Evolutionary conservation across 2,888 invertebrate genomes (phyloP).

Genomic region (Brenthis hecate): DNA sequence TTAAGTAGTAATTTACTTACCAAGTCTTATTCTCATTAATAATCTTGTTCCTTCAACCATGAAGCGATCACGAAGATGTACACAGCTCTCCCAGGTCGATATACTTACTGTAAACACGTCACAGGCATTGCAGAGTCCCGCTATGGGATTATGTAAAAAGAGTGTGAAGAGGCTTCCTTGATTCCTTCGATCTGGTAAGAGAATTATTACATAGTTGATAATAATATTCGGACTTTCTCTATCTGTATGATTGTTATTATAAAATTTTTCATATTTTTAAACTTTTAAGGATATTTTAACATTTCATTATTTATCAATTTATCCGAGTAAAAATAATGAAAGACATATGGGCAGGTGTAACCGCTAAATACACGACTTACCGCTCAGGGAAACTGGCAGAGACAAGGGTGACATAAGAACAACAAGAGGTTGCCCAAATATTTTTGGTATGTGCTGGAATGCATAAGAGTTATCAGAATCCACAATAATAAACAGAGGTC

Average conservation of each 20-base stretch:
- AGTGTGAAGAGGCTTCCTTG: slow-evolving; percentile 96
- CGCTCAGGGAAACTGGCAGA: slow-evolving; percentile 91
- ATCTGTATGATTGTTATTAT: too few relatives aligned
- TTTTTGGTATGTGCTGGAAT: slow-evolving; percentile 93
- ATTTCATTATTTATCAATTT: too few relatives aligned
- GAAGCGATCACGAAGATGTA: slow-evolving; percentile 93
- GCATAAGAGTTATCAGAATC: slow-evolving; percentile 98
- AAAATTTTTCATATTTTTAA: too few relatives aligned
- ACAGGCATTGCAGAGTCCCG: slow-evolving; percentile 92
- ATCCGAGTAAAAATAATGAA: too few relatives aligned
- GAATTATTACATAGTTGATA: background rate
- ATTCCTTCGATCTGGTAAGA: slow-evolving; percentile 84
- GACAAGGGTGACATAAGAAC: slow-evolving; percentile 97
- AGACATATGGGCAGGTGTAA: background rate
- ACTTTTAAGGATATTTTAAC: too few relatives aligned
- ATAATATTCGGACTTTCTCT: background rate
- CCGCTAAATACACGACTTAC: slow-evolving; percentile 71
- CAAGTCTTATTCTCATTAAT: slow-evolving; percentile 87
- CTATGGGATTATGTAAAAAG: slow-evolving; percentile 96
- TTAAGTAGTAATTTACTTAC: slow-evolving; percentile 43
- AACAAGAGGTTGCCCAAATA: slow-evolving; percentile 96
- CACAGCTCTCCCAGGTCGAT: slow-evolving; percentile 95
- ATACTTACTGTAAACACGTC: slow-evolving; percentile 93
- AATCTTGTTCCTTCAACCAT: slow-evolving; percentile 93
- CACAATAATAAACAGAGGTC: slow-evolving; percentile 95